phyloP scores from a whole-genome alignment of 2,113 vertebrate species.

The Triplophysa tibetana region DNA sequence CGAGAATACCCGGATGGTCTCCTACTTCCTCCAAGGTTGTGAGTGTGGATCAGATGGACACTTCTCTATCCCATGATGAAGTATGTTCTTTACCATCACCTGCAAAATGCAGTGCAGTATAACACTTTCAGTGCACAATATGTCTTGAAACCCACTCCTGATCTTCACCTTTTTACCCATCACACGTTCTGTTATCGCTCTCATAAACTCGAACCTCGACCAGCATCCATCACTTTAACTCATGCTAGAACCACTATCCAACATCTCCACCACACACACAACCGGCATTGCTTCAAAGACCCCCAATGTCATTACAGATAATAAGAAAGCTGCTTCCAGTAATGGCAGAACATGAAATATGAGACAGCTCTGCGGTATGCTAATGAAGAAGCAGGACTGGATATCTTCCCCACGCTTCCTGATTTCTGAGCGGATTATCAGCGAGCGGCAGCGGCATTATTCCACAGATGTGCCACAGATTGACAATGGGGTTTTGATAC shows the following conservation, averaged over 20 bases:
- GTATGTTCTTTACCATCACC: too few relatives aligned
- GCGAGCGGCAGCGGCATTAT: constrained; percentile 38
- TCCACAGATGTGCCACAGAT: constrained; percentile 43
- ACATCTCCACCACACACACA: background rate
- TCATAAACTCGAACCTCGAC: too few relatives aligned
- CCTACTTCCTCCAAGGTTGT: too few relatives aligned
- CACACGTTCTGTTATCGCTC: too few relatives aligned
- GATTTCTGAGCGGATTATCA: constrained; percentile 49
- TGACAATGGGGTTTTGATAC: constrained; percentile 45
- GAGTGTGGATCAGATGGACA: too few relatives aligned
- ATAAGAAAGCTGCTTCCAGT: background rate
- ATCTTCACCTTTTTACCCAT: too few relatives aligned
- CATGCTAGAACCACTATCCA: background rate
- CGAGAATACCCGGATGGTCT: too few relatives aligned
- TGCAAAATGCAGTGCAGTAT: too few relatives aligned
- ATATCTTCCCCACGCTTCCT: constrained; percentile 21
- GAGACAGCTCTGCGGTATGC: constrained; percentile 5
- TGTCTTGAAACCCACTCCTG: too few relatives aligned
- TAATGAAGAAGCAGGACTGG: constrained; percentile 16
- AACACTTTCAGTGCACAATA: too few relatives aligned
- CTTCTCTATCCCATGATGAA: too few relatives aligned
- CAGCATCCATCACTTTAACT: too few relatives aligned
- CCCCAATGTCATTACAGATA: background rate
- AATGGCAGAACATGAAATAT: background rate
- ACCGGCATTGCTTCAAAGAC: background rate